These are phyloP conservation scores for Chionomys nivalis DNA, from an alignment of 2,113 vertebrate genomes.

Conservation along the genomic window DNA sequence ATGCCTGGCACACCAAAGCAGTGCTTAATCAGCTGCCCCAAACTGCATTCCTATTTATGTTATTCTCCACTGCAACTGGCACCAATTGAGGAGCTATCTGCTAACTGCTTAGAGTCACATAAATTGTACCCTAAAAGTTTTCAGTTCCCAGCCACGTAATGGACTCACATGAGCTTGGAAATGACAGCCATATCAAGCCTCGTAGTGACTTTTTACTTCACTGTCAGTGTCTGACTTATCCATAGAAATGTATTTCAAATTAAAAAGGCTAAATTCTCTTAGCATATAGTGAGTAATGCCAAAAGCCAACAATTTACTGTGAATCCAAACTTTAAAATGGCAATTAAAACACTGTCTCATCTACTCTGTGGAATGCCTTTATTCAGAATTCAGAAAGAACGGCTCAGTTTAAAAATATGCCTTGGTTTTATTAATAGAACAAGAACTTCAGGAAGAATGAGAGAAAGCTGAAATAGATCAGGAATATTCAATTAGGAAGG, in stretches of 20 bases:
- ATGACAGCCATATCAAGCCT: neutral
- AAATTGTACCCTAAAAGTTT: neutral
- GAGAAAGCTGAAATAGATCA: slow-evolving; percentile 30
- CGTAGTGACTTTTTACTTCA: slow-evolving; percentile 29
- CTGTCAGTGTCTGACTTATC: neutral
- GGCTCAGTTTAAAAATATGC: slow-evolving; percentile 43
- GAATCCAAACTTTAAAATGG: slow-evolving; percentile 14
- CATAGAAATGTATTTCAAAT: slow-evolving; percentile 41
- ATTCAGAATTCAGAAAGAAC: slow-evolving; percentile 42
- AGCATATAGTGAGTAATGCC: neutral
- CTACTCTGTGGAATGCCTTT: slow-evolving; percentile 50
- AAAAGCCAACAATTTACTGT: slow-evolving; percentile 38
- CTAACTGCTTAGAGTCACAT: neutral
- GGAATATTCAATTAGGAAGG: neutral
- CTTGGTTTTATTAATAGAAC: slow-evolving; percentile 64
- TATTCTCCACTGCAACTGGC: slow-evolving; percentile 3
- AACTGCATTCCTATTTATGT: slow-evolving; percentile 55
- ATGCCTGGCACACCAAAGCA: slow-evolving; percentile 28
- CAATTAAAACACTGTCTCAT: slow-evolving; percentile 34
- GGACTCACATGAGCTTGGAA: neutral
- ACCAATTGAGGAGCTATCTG: neutral
- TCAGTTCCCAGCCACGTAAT: neutral
- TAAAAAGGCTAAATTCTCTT: neutral
- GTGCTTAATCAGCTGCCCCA: slow-evolving; percentile 22
- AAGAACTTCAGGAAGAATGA: slow-evolving; percentile 38